phyloP scores from a whole-genome alignment of 1,140 invertebrate genomes.

The Trichonephila inaurata region DNA sequence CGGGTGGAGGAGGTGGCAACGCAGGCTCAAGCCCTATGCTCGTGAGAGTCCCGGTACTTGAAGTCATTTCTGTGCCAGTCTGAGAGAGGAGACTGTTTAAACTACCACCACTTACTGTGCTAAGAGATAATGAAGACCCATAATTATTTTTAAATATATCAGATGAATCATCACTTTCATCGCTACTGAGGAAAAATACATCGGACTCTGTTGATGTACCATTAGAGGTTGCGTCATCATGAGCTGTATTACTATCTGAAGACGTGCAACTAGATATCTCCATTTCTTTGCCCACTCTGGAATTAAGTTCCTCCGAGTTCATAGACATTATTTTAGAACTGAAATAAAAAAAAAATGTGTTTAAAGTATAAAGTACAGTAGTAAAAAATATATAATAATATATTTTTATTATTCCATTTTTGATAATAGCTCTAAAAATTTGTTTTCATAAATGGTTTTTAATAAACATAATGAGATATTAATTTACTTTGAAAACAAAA shows the following conservation, averaged over 20 bases:
- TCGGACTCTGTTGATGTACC: conserved; percentile 51
- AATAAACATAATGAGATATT: too few species aligned
- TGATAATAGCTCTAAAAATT: too few species aligned
- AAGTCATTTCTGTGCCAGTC: conserved; percentile 76
- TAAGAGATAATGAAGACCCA: conserved; percentile 52
- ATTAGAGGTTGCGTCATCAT: conserved; percentile 43
- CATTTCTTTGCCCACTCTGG: background rate
- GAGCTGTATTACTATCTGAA: conserved; percentile 6
- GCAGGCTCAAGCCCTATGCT: conserved; percentile 50
- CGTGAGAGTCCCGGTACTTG: conserved; percentile 65
- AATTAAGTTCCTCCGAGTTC: background rate
- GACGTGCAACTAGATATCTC: conserved; percentile 10
- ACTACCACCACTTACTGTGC: conserved; percentile 76
- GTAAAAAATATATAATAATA: background rate
- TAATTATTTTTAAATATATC: conserved; percentile 51
- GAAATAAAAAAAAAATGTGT: background rate
- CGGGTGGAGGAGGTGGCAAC: conserved; percentile 70
- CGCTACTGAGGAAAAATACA: conserved; percentile 63
- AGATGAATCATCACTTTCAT: conserved; percentile 61
- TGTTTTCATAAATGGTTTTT: too few species aligned
- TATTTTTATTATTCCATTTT: too few species aligned
- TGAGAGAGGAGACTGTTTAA: conserved; percentile 78
- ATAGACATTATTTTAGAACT: background rate
- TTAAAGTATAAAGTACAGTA: background rate
- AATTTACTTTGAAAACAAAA: too few species aligned